Evolutionary conservation across 2,888 invertebrate genomes (phyloP), one percentile per base, ranked within the genome.

Genomic region (Aelia acuminata): DNA sequence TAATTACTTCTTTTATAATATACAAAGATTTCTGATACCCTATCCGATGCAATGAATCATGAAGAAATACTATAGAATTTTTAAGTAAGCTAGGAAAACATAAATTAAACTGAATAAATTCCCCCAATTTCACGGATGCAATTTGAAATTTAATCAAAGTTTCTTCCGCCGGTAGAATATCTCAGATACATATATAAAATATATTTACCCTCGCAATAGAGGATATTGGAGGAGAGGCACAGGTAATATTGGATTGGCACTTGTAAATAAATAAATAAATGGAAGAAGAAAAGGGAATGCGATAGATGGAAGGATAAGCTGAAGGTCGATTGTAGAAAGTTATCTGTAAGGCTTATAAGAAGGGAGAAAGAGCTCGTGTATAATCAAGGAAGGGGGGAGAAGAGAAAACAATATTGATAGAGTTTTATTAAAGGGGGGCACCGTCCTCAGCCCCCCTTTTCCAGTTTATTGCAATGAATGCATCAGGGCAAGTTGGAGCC

Each of bases 381-480:
- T 87, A 87, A 87, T 87, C 87, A 87, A 87, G 87, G 48, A 43
- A n/a, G 49, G 70, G 48, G 43, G 87, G 47, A n/a, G 18, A 57
- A 57, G 39, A 26, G 70, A 87, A 87, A 87, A 63, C 87, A 63
- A 87, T 87, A 87, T 87, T 48, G 87, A 87, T 87, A 87, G 87
- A 75, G 87, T 87, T 87, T 87, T 87, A 87, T 87, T 63, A 87
- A 87, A 63, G 70, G 26, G 63, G 53, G n/a, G 53, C 84, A 39
- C 35, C 43, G 80, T 47, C 80, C 80, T 35, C 80, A 39, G 10
- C 31, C 4, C 11, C n/a, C 43, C 80, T 15, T n/a, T 13, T 8
- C 43, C 80, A 43, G 80, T 80, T 80, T 80, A 80, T 80, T 80
- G 80, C 80, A 80, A 80, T 80, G 80, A 80, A 80, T 80, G 80